phyloP scores from a whole-genome alignment of 2,113 vertebrate species.

The Danionella cerebrum region DNA sequence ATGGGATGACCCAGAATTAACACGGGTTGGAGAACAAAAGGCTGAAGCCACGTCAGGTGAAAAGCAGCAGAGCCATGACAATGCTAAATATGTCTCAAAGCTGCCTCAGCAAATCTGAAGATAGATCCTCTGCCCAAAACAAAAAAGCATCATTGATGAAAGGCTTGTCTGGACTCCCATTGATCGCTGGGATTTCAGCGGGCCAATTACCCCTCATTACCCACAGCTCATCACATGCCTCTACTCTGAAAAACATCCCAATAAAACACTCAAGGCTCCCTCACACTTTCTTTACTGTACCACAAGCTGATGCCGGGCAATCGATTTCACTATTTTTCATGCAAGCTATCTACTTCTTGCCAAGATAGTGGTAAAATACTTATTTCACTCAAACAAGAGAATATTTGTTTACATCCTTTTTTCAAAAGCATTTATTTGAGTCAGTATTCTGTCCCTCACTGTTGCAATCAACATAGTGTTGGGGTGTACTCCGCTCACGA shows the following conservation, averaged over 20 bases:
- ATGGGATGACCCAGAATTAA: too few relatives aligned
- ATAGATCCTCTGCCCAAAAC: background rate
- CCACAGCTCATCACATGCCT: conserved; percentile 29
- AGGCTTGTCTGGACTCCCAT: conserved; percentile 41
- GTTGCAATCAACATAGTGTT: too few relatives aligned
- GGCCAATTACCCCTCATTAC: conserved; percentile 41
- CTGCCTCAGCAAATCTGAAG: background rate
- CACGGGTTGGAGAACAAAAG: too few relatives aligned
- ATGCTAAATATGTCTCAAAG: too few relatives aligned
- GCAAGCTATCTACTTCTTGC: too few relatives aligned
- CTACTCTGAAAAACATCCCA: conserved; percentile 1
- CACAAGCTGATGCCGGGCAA: background rate
- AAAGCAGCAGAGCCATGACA: background rate
- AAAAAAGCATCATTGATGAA: background rate
- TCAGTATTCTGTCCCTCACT: too few relatives aligned
- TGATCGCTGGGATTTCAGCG: conserved; percentile 42
- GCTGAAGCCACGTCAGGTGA: too few relatives aligned
- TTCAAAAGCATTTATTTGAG: too few relatives aligned
- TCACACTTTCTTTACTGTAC: background rate
- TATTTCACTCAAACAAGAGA: too few relatives aligned
- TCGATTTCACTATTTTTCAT: background rate
- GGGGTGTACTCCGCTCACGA: too few relatives aligned
- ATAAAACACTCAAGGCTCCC: background rate
- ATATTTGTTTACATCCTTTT: too few relatives aligned
- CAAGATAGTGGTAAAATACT: too few relatives aligned